Evolutionary conservation across 1,140 invertebrate species (phyloP).

Genomic region (Caenorhabditis inopinata): DNA sequence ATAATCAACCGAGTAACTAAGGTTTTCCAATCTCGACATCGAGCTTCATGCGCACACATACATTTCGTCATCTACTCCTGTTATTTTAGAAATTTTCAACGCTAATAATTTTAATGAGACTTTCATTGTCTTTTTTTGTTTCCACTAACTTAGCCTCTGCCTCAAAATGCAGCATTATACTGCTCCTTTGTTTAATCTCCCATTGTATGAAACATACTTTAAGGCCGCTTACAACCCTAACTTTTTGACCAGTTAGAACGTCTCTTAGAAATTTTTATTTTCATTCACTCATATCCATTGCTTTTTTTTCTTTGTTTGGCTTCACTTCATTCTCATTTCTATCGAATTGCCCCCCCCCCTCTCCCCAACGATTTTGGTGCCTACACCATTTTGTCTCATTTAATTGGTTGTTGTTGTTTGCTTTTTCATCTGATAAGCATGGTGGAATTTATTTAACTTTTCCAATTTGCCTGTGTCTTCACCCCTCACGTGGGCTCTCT

Average conservation of each 20-base stretch:
- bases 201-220: too few species aligned
- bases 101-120: not conserved
- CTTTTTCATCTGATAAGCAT: too few species aligned
- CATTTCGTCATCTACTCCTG: not conserved
- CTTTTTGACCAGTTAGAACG: constrained; percentile 1
- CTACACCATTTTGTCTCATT: not conserved
- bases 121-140: not conserved
- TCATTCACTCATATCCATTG: not conserved
- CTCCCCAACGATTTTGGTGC: not conserved
- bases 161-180: not conserved
- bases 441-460: too few species aligned
- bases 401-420: not conserved
- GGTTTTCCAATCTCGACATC: not conserved
- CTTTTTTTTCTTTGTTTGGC: constrained; percentile 5
- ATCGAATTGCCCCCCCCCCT: not conserved
- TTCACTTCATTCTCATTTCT: not conserved
- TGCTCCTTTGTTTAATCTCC: too few species aligned
- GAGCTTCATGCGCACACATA: not conserved
- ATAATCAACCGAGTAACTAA: not conserved
- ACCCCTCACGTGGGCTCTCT: not conserved
- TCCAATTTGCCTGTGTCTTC: too few species aligned
- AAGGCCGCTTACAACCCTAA: not conserved
- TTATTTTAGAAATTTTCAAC: not conserved
- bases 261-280: not conserved
- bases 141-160: not conserved